These are phyloP conservation scores for Bos taurus DNA, from an alignment of 2,113 vertebrate species.

Conservation along the genomic window ARS-UCD2.0 NC_037334.1:94523001-94523500, in stretches of 20 bases:
- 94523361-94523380: conserved; percentile 57
- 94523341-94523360: conserved; percentile 60
- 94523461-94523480: conserved; percentile 41
- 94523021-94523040: not conserved
- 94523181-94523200: not conserved
- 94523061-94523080: not conserved
- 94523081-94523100: not conserved
- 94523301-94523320: conserved; percentile 55
- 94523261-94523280: conserved; percentile 43
- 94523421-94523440: conserved; percentile 54
- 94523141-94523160: not conserved
- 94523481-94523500: conserved; percentile 45
- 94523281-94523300: conserved; percentile 38
- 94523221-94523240: not conserved
- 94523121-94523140: not conserved
- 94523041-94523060: not conserved
- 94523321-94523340: conserved; percentile 66
- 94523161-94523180: not conserved
- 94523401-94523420: conserved; percentile 57
- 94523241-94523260: not conserved
- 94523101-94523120: not conserved
- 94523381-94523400: conserved; percentile 64
- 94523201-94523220: not conserved
- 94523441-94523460: conserved; percentile 36
- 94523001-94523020: not conserved